phyloP scores from a whole-genome alignment of 1,140 invertebrate species.

The Aplysia californica region DNA sequence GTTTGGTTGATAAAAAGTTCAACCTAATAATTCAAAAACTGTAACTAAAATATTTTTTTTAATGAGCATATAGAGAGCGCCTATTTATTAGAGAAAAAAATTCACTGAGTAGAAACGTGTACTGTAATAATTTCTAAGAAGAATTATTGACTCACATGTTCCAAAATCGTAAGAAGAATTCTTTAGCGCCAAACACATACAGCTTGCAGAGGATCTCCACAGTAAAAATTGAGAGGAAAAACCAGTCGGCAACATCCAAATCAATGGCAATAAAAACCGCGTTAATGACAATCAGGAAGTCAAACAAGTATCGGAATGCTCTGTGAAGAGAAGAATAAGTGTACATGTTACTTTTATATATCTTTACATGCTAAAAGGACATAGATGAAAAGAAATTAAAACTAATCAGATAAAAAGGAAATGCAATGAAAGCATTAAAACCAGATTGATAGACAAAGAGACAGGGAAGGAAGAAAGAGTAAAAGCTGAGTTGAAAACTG shows the following conservation, averaged over 20 bases:
- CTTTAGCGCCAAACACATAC: slow-evolving; percentile 66
- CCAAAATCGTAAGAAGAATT: slow-evolving; percentile 70
- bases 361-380: neutral
- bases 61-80: too few relatives aligned
- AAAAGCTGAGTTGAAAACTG: too few relatives aligned
- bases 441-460: too few relatives aligned
- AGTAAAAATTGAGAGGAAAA: slow-evolving; percentile 69
- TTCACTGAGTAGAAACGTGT: too few relatives aligned
- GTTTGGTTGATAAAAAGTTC: too few relatives aligned
- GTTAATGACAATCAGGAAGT: slow-evolving; percentile 70
- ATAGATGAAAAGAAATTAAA: neutral
- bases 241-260: slow-evolving; percentile 69
- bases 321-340: slow-evolving; percentile 47
- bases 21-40: too few relatives aligned
- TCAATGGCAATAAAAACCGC: slow-evolving; percentile 70
- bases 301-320: slow-evolving; percentile 70
- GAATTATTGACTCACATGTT: slow-evolving; percentile 72
- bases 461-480: too few relatives aligned
- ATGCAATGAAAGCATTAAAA: neutral
- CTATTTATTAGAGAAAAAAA: too few relatives aligned
- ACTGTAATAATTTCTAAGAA: neutral
- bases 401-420: neutral
- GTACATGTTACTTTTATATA: neutral
- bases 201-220: slow-evolving; percentile 71
- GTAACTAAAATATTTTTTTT: too few relatives aligned